Percentiles rank a stretch among this genome's conserved stretches.
Evolutionary conservation across 2,797 vertebrate species (phyloP).

Genomic region (Heteromormyrus szaboi): DNA sequence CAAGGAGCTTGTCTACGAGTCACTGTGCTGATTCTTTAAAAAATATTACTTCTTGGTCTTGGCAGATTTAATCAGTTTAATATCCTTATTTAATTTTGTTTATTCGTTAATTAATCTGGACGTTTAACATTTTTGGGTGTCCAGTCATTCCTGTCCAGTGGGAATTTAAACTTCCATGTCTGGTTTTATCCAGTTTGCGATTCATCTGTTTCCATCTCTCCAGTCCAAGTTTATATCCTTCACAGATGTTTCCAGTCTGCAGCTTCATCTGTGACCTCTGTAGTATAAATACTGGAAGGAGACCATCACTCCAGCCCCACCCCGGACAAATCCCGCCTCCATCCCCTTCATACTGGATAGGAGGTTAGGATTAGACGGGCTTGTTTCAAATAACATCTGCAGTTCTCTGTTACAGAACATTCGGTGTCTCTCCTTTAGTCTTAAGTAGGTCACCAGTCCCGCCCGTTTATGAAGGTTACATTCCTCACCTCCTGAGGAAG

Average conservation of each 20-base stretch:
- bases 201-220: constrained; percentile 1
- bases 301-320: background rate
- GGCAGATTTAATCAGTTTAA: background rate
- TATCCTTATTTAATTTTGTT: background rate
- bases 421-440: background rate
- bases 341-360: background rate
- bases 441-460: background rate
- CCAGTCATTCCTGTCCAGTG: background rate
- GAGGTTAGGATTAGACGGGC: background rate
- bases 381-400: background rate
- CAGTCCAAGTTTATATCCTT: background rate
- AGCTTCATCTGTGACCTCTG: constrained; percentile 7
- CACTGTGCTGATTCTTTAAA: background rate
- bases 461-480: background rate
- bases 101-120: background rate
- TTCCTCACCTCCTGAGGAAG: background rate
- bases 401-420: background rate
- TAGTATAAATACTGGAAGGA: constrained; percentile 7
- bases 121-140: background rate
- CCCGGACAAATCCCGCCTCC: background rate
- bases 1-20: background rate
- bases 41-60: background rate
- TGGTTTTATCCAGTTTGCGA: background rate
- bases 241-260: constrained; percentile 6
- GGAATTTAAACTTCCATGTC: background rate